Evolutionary conservation across 2,113 vertebrate genomes (phyloP), one percentile per base, ranked within the genome.

Genomic region (Cyphomyrus plagiostoma): DNA sequence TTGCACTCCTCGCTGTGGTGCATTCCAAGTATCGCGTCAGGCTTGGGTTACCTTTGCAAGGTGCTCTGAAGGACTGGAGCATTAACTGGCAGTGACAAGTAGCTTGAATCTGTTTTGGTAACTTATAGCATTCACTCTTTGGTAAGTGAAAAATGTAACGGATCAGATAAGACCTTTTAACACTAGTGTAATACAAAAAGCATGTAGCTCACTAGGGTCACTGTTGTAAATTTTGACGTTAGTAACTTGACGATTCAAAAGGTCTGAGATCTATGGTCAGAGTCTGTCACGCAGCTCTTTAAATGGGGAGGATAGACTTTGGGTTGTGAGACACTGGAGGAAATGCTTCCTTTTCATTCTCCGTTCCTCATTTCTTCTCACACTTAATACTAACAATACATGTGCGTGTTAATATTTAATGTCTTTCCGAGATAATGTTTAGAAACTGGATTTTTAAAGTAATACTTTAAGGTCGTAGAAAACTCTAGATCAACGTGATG

Each of bases 391-490:
- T 90, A 74, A 52, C 11, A 39, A 56, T 84, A 77, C 66, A 74
- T 83, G 88, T 89, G 52, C 58, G 89, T 82, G 88, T 83, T 87
- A 26, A 50, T 89, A 87, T 87, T 35, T 90, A 87, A 30, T 87
- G 66, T 74, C 17, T 87, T 90, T 74, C 39, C 53, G 42, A 89
- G 17, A 13, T 84, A 84, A 85, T 86, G 84, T 87, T 90, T 46
- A 90, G 58, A 30, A 90, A 53, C 45, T 90, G 58, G 48, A 87
- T 90, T 90, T 86, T 30, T 87, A 52, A 77, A 80, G 35, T 58
- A 85, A 83, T 62, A 50, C 48, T 46, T 52, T 26, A 23, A 86
- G 19, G 56, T 89, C 48, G 62, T 90, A 90, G 89, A 66, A 30
- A 56, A 66, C 46, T 89, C 46, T 89, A 86, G 83, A 77, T 90